Percentiles rank a stretch among this genome's conserved stretches.
These are phyloP conservation scores for Thunnus thynnus DNA, from an alignment of 2,113 vertebrate genomes.

Conservation along the genomic window DNA sequence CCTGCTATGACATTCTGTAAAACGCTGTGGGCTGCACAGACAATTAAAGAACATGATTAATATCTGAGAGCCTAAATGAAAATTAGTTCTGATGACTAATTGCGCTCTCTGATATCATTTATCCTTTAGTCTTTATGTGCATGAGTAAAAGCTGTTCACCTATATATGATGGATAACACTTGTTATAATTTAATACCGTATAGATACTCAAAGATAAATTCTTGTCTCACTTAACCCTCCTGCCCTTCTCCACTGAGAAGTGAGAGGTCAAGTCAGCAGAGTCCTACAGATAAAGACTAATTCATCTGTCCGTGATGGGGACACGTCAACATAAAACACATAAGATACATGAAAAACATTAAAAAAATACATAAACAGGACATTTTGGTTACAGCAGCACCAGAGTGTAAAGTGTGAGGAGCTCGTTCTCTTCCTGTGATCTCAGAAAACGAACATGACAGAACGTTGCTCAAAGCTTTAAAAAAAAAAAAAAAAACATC, in stretches of 20 bases:
- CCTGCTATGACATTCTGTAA: conserved; percentile 27
- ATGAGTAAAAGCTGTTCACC: background rate
- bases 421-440: conserved; percentile 37
- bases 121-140: background rate
- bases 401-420: conserved; percentile 14
- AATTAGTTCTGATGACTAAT: conserved; percentile 34
- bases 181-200: background rate
- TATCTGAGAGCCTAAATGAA: conserved; percentile 37
- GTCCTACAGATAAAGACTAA: background rate
- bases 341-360: conserved; percentile 4
- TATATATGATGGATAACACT: background rate
- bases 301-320: background rate
- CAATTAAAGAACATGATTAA: conserved; percentile 40
- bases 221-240: background rate
- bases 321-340: background rate
- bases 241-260: background rate
- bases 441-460: conserved; percentile 54
- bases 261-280: background rate
- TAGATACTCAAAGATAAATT: background rate
- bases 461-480: conserved; percentile 47
- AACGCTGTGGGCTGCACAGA: conserved; percentile 36
- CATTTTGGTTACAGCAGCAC: background rate
- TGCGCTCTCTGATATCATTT: conserved; percentile 10
- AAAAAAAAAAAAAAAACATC: background rate
- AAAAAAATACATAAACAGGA: conserved; percentile 1